Evolutionary conservation across 2,797 vertebrate species (phyloP).

Genomic region (Numenius phaeopus): DNA sequence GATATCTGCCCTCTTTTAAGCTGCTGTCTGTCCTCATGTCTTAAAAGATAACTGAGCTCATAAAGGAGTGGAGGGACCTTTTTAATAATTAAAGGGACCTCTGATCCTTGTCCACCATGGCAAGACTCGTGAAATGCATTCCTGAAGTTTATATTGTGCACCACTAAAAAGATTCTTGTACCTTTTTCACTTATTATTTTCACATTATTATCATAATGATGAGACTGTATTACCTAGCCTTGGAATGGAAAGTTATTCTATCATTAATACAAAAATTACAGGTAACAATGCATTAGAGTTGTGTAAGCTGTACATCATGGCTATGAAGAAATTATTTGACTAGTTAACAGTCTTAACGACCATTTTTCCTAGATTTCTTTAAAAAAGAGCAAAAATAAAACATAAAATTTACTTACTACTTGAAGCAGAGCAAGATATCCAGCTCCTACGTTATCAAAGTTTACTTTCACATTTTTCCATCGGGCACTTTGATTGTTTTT

Average conservation of each 20-base stretch:
- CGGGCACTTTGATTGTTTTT: slow-evolving; percentile 71
- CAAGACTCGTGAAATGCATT: neutral
- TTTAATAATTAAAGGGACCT: neutral
- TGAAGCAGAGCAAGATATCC: slow-evolving; percentile 96
- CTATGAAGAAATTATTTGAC: neutral
- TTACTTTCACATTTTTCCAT: slow-evolving; percentile 93
- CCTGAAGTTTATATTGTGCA: neutral
- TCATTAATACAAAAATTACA: neutral
- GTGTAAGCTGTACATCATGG: neutral
- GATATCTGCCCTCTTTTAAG: neutral
- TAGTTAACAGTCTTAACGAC: neutral
- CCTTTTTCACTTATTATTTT: neutral
- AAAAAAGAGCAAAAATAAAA: neutral
- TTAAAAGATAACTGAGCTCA: neutral
- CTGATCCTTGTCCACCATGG: neutral
- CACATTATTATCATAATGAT: neutral
- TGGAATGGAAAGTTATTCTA: neutral
- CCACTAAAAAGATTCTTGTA: neutral
- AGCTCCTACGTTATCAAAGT: slow-evolving; percentile 95
- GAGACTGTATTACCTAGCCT: neutral
- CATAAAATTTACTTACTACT: slow-evolving; percentile 87
- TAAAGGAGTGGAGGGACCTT: neutral
- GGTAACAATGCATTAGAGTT: neutral
- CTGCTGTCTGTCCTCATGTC: neutral
- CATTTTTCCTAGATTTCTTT: neutral